phyloP scores from a whole-genome alignment of 2,888 invertebrate genomes.

The Synanthedon andrenaeformis region DNA sequence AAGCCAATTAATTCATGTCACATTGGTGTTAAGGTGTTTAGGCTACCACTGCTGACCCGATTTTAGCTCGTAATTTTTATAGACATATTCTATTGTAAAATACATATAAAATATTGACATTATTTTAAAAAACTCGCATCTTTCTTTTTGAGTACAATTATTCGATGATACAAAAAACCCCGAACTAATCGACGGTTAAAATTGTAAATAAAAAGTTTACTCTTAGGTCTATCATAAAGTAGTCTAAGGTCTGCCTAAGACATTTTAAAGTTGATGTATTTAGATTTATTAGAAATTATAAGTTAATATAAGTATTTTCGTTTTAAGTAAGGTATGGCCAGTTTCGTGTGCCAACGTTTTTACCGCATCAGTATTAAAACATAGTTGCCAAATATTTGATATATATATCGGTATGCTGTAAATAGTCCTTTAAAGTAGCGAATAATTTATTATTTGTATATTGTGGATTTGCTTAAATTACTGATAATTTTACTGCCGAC shows the following conservation, averaged over 20 bases:
- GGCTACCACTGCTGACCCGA: conserved; percentile 16
- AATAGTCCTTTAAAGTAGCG: conserved; percentile 47
- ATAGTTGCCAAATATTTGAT: conserved; percentile 63
- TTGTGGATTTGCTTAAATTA: conserved; percentile 33
- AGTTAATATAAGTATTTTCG: conserved; percentile 36
- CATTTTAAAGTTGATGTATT: conserved; percentile 65
- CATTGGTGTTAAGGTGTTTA: conserved; percentile 13
- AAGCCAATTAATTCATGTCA: conserved; percentile 34
- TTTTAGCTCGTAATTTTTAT: conserved; percentile 31
- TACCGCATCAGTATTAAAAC: conserved; percentile 69
- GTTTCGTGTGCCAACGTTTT: conserved; percentile 68
- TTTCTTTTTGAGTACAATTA: conserved; percentile 12
- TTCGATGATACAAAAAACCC: conserved; percentile 42
- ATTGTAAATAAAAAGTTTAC: conserved; percentile 55
- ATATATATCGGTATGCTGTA: conserved; percentile 53
- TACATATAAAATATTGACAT: conserved; percentile 6
- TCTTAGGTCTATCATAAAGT: conserved; percentile 34
- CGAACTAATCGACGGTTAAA: conserved; percentile 33
- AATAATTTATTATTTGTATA: conserved; percentile 26
- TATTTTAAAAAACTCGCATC: conserved; percentile 26
- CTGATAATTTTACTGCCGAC: conserved; percentile 39
- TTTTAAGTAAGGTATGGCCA: conserved; percentile 39
- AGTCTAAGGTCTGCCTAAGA: conserved; percentile 58
- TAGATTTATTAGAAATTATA: conserved; percentile 41
- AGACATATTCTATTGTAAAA: conserved; percentile 27